Conservation (phyloP, 2,113 vertebrate species). For the Peromyscus maniculatus region DNA sequence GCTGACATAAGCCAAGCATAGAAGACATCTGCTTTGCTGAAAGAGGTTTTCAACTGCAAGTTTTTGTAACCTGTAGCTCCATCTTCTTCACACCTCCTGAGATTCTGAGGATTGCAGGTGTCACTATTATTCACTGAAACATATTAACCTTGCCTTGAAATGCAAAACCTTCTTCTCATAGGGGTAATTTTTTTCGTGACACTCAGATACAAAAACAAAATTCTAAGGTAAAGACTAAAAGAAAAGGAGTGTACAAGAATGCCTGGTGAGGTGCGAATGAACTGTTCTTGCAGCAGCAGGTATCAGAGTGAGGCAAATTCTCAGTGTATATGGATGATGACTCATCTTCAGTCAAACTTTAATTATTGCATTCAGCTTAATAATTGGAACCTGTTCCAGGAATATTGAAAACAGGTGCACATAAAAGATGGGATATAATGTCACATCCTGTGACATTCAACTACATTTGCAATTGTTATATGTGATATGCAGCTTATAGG, state of each 20-base stretch:
- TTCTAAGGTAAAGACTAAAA: conserved; percentile 47
- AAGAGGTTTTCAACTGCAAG: neutral
- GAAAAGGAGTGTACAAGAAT: conserved; percentile 40
- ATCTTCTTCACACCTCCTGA: conserved; percentile 34
- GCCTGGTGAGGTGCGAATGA: conserved; percentile 54
- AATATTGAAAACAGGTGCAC: conserved; percentile 72
- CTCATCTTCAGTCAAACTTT: conserved; percentile 68
- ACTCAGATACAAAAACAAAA: conserved; percentile 51
- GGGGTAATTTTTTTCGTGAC: conserved; percentile 20
- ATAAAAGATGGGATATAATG: conserved; percentile 63
- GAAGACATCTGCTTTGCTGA: neutral
- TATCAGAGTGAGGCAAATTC: conserved; percentile 66
- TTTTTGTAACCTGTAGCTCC: neutral
- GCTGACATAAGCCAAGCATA: conserved; percentile 10
- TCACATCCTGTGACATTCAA: conserved; percentile 61
- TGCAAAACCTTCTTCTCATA: conserved; percentile 50
- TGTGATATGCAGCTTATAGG: conserved; percentile 19
- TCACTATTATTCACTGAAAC: conserved; percentile 60
- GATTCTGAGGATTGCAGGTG: conserved; percentile 66
- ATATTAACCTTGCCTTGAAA: conserved; percentile 49
- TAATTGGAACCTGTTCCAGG: conserved; percentile 70
- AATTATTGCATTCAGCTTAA: conserved; percentile 76
- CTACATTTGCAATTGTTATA: conserved; percentile 39
- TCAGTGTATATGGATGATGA: conserved; percentile 42
- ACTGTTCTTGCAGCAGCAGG: conserved; percentile 53